phyloP scores from a whole-genome alignment of 2,113 vertebrate genomes.

The Bubalus kerabau region DNA sequence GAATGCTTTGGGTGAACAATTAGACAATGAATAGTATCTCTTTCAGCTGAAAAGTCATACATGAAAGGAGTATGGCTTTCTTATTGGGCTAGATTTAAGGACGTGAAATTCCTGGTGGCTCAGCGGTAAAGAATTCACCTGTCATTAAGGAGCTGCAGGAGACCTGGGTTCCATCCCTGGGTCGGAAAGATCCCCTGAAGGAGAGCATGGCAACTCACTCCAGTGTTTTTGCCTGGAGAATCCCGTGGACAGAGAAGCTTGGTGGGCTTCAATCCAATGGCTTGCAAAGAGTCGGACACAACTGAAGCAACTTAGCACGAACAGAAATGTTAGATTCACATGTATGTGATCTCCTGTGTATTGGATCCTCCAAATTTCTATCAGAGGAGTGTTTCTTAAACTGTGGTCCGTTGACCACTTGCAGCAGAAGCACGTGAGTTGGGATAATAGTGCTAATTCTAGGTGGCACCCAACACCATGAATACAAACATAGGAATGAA shows the following conservation, averaged over 20 bases:
- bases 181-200: not conserved
- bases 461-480: not conserved
- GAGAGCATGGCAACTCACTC: not conserved
- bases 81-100: not conserved
- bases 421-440: not conserved
- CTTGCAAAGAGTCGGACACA: not conserved
- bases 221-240: not conserved
- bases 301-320: not conserved
- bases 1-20: not conserved
- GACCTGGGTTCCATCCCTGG: rapidly evolving
- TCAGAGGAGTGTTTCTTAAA: not conserved
- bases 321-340: not conserved
- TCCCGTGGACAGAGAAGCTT: not conserved
- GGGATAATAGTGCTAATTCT: not conserved
- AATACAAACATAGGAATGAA: not conserved
- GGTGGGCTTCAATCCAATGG: not conserved
- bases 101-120: not conserved
- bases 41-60: not conserved
- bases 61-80: not conserved
- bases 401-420: too few species aligned
- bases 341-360: too few species aligned
- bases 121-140: not conserved
- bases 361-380: not conserved
- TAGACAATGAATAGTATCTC: not conserved
- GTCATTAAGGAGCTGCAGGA: not conserved